phyloP scores from a whole-genome alignment of 2,113 vertebrate genomes.

The Silurus asotus region DNA sequence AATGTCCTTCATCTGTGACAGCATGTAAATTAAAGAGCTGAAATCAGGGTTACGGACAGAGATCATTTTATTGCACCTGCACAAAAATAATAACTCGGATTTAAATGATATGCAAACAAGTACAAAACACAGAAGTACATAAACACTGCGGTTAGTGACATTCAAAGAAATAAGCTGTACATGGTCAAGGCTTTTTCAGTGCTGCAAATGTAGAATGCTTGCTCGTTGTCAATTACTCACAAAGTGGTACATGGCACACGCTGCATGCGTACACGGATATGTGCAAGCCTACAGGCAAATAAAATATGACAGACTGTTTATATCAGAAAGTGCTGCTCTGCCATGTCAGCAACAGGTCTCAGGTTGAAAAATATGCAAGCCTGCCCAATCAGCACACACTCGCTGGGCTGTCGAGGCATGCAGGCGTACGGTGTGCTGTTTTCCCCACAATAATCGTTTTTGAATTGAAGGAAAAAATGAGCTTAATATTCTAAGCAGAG shows the following conservation, averaged over 20 bases:
- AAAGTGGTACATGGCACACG: not conserved
- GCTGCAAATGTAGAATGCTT: not conserved
- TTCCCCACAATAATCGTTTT: conserved; percentile 1
- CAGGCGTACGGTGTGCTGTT: not conserved
- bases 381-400: conserved; percentile 11
- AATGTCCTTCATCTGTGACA: conserved; percentile 7
- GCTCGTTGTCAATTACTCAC: not conserved
- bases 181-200: not conserved
- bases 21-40: conserved; percentile 10
- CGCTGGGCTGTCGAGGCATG: not conserved
- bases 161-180: not conserved
- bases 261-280: not conserved
- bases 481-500: not conserved
- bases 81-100: not conserved
- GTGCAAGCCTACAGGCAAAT: conserved; percentile 7
- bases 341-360: conserved; percentile 42
- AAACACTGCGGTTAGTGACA: not conserved
- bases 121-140: not conserved
- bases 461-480: too few species aligned
- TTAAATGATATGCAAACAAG: not conserved
- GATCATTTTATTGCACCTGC: conserved; percentile 5
- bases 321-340: conserved; percentile 15
- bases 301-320: conserved; percentile 8
- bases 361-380: conserved; percentile 30
- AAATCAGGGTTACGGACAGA: not conserved